phyloP scores from a whole-genome alignment of 2,888 invertebrate genomes.

The Nephrotoma guestfalica region DNA sequence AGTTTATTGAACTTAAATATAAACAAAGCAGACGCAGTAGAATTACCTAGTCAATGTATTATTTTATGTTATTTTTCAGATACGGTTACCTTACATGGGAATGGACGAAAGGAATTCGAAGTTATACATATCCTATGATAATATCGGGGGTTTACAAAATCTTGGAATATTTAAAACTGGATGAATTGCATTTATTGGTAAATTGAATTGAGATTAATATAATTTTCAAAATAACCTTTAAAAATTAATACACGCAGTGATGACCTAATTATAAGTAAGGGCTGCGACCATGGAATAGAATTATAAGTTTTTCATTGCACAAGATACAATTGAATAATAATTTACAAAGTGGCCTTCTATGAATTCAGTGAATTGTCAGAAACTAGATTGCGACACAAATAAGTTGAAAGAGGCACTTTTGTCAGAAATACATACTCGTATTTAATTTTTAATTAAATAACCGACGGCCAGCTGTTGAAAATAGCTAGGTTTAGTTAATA shows the following conservation, averaged over 20 bases:
- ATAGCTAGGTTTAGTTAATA: too few species aligned
- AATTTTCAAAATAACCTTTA: not conserved
- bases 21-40: not conserved
- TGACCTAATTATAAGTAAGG: not conserved
- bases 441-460: too few species aligned
- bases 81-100: constrained; percentile 95
- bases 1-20: not conserved
- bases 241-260: not conserved
- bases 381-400: too few species aligned
- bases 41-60: not conserved
- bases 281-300: too few species aligned
- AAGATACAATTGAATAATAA: too few species aligned
- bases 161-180: constrained; percentile 51
- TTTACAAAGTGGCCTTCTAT: too few species aligned
- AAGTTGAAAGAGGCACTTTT: too few species aligned
- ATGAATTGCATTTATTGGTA: constrained; percentile 50
- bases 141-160: constrained; percentile 62
- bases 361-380: too few species aligned
- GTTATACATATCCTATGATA: constrained; percentile 69
- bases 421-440: too few species aligned
- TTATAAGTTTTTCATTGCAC: too few species aligned
- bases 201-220: constrained; percentile 16
- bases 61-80: constrained; percentile 15
- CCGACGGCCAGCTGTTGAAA: too few species aligned
- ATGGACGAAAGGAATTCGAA: constrained; percentile 77